Evolutionary conservation across 2,888 invertebrate species (phyloP).

Genomic region (Pharmacophagus antenor): DNA sequence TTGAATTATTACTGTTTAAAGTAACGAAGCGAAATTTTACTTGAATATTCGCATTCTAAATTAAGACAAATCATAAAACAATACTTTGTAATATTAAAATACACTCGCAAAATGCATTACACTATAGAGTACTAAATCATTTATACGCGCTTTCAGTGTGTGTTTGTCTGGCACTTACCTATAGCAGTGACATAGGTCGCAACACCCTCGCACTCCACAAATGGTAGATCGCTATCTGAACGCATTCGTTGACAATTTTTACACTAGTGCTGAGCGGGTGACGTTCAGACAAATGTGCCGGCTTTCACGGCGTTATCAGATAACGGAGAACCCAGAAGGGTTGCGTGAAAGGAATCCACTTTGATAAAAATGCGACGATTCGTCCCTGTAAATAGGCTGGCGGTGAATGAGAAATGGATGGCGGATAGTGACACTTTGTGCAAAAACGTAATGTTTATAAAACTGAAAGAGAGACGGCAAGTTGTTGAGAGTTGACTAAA

Average conservation of each 20-base stretch:
- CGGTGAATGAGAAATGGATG: slow-evolving; percentile 73
- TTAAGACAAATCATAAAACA: too few species aligned
- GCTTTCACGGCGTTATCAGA: slow-evolving; percentile 76
- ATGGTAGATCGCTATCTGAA: slow-evolving; percentile 75
- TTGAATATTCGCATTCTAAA: too few species aligned
- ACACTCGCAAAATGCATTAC: background rate
- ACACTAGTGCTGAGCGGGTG: slow-evolving; percentile 74
- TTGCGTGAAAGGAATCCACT: slow-evolving; percentile 64
- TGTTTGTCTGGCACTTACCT: slow-evolving; percentile 16
- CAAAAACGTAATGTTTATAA: slow-evolving; percentile 30
- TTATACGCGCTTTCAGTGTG: slow-evolving; percentile 5
- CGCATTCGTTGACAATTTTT: slow-evolving; percentile 77
- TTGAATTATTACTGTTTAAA: too few species aligned
- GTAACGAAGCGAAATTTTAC: too few species aligned
- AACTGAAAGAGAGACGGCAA: background rate
- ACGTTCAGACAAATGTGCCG: slow-evolving; percentile 73
- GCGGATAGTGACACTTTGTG: slow-evolving; percentile 57
- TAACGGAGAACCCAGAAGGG: slow-evolving; percentile 62
- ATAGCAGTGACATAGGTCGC: slow-evolving; percentile 14
- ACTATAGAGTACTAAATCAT: background rate
- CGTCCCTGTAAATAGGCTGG: slow-evolving; percentile 67
- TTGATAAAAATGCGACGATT: slow-evolving; percentile 74
- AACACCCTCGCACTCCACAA: slow-evolving; percentile 53
- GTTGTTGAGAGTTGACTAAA: background rate
- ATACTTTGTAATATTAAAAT: background rate